These are phyloP conservation scores for Odontomyia ornata DNA, from an alignment of 2,888 invertebrate species.

Conservation along the genomic window DNA sequence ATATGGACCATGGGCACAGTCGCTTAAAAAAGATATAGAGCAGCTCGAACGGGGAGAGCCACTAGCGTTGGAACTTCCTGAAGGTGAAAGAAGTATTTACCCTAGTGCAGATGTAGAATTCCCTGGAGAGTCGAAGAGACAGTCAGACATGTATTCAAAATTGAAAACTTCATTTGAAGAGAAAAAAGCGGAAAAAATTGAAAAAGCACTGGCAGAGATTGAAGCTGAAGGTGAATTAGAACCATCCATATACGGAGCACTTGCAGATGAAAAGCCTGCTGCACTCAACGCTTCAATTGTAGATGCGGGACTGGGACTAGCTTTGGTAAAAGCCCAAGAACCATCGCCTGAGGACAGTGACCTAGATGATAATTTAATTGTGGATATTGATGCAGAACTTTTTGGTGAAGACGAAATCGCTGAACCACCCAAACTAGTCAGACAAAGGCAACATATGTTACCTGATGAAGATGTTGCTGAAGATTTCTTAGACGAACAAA, in stretches of 20 bases:
- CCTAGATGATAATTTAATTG: too few relatives aligned
- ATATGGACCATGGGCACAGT: conserved; percentile 48
- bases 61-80: too few relatives aligned
- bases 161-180: neutral
- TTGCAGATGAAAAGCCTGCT: neutral
- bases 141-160: neutral
- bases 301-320: neutral
- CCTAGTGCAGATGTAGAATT: conserved; percentile 44
- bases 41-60: conserved; percentile 47
- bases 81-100: conserved; percentile 22
- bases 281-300: conserved; percentile 34
- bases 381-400: conserved; percentile 9
- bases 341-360: conserved; percentile 38
- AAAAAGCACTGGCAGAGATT: neutral
- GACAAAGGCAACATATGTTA: too few relatives aligned
- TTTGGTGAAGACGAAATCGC: conserved; percentile 12
- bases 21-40: conserved; percentile 46
- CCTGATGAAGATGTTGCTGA: conserved; percentile 18
- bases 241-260: conserved; percentile 39
- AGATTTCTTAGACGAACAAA: conserved; percentile 13
- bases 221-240: conserved; percentile 46
- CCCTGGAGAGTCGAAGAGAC: conserved; percentile 14
- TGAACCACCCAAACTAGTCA: conserved; percentile 22
- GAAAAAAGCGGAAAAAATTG: neutral
- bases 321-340: conserved; percentile 20